Percentiles rank a stretch among this genome's conserved stretches.
phyloP scores from a whole-genome alignment of 2,797 vertebrate species.

The Silurus lanzhouensis region DNA sequence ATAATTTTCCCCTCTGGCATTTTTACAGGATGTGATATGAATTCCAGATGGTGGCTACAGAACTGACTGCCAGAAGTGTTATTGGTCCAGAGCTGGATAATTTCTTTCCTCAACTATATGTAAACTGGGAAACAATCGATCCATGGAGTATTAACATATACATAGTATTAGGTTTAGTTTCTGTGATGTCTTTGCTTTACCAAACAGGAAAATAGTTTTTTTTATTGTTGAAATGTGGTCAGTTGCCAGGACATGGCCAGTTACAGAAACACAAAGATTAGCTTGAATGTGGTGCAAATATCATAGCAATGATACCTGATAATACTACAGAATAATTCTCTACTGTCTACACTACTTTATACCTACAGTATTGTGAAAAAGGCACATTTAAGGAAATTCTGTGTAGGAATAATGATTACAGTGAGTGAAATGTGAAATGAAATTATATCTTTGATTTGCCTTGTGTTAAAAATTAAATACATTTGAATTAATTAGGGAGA shows the following conservation, averaged over 20 bases:
- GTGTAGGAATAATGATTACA: background rate
- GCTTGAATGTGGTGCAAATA: background rate
- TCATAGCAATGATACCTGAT: background rate
- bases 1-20: background rate
- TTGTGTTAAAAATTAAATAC: too few relatives aligned
- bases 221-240: background rate
- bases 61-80: background rate
- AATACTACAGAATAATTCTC: background rate
- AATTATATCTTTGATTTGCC: too few relatives aligned
- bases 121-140: background rate
- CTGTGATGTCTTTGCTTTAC: background rate
- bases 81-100: background rate
- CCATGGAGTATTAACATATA: background rate
- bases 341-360: background rate
- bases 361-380: background rate
- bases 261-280: background rate
- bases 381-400: background rate
- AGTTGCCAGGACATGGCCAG: background rate
- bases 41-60: background rate
- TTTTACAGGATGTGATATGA: background rate
- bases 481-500: too few relatives aligned
- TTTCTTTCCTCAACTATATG: constrained; percentile 1
- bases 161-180: background rate
- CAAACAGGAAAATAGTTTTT: background rate
- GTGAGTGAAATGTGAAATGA: background rate